These are phyloP conservation scores for Epizoanthus rinbou DNA, from an alignment of 92 coral and sea anemone species.

Conservation along the genomic window DNA sequence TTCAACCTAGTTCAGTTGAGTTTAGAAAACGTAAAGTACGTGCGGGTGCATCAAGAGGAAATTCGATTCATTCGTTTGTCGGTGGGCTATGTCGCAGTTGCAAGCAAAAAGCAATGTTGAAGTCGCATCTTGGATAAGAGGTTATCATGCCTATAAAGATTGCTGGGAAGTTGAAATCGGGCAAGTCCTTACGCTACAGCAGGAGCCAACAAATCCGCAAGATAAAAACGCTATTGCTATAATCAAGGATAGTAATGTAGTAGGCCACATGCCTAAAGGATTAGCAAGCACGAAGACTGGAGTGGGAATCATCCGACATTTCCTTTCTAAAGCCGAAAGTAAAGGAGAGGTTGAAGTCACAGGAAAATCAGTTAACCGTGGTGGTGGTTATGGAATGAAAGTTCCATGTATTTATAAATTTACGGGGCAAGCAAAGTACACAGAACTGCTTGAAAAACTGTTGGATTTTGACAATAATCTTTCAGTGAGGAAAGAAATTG, in stretches of 20 bases:
- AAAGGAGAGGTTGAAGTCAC: conserved; percentile 53
- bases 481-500: conserved; percentile 34
- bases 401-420: conserved; percentile 51
- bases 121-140: conserved; percentile 46
- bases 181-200: conserved; percentile 44
- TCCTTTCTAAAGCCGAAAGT: conserved; percentile 45
- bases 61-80: conserved; percentile 19
- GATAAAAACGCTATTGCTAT: conserved; percentile 54
- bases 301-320: conserved; percentile 38
- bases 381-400: conserved; percentile 56
- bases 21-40: conserved; percentile 14
- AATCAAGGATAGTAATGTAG: conserved; percentile 44
- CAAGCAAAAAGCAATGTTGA: conserved; percentile 27
- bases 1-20: conserved; percentile 18
- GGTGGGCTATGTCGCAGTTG: conserved; percentile 34
- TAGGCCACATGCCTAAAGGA: conserved; percentile 52
- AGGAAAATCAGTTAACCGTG: conserved; percentile 53
- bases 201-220: conserved; percentile 50
- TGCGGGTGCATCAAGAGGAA: conserved; percentile 31
- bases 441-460: conserved; percentile 39
- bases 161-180: conserved; percentile 47
- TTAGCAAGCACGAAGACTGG: conserved; percentile 47
- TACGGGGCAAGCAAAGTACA: conserved; percentile 47
- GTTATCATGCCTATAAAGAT: conserved; percentile 61
- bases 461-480: conserved; percentile 42